Evolutionary conservation across 1,140 invertebrate species (phyloP).

Genomic region (Rhyacophila brunnea): DNA sequence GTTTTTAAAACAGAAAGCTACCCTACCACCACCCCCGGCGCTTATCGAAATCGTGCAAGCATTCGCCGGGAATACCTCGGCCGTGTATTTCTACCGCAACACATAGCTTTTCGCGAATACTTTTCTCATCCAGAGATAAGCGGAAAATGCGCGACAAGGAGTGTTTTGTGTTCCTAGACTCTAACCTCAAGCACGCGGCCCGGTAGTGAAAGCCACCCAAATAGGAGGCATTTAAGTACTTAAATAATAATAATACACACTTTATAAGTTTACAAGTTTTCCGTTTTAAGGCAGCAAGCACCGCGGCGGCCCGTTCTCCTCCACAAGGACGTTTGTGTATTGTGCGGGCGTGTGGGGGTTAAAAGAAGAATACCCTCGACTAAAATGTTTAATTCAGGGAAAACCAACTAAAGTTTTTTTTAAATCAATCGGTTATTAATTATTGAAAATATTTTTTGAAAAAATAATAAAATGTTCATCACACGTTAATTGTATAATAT

Average conservation of each 20-base stretch:
- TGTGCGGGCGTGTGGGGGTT: no score
- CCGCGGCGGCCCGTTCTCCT: not conserved
- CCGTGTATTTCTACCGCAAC: not conserved
- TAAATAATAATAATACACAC: conserved; percentile 28
- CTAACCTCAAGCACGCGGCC: not conserved
- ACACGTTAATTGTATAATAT: no score
- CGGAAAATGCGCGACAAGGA: conserved; percentile 22
- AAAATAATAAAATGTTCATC: no score
- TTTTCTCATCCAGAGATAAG: conserved; percentile 16
- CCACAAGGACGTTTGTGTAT: not conserved
- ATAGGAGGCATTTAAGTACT: conserved; percentile 27
- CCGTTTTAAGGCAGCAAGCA: conserved; percentile 7
- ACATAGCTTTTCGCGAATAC: conserved; percentile 16
- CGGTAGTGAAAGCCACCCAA: not conserved
- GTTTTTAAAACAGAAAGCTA: no score
- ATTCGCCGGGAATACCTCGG: conserved; percentile 14
- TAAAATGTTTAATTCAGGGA: no score
- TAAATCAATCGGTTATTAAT: no score
- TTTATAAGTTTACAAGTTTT: conserved; percentile 28
- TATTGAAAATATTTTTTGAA: no score
- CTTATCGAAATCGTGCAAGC: conserved; percentile 18
- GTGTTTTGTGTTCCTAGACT: conserved; percentile 14
- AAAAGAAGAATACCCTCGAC: no score
- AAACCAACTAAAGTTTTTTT: no score
- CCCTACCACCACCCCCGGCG: not conserved